phyloP scores from a whole-genome alignment of 2,888 invertebrate genomes.

The Eristalinus sepulchralis region DNA sequence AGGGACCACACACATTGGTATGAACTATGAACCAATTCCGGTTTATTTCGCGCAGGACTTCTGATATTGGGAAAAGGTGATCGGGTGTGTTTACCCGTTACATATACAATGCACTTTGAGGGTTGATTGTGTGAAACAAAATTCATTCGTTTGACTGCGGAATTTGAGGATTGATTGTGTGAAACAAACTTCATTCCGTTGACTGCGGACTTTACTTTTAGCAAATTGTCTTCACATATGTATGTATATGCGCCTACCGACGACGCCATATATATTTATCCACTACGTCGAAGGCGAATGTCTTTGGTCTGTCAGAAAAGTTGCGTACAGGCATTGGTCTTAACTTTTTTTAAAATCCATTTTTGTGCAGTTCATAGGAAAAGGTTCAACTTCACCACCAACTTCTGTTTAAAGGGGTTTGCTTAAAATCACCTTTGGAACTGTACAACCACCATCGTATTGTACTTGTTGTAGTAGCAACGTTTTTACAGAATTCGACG shows the following conservation, averaged over 20 bases:
- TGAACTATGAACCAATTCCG: constrained; percentile 76
- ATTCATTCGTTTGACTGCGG: too few species aligned
- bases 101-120: constrained; percentile 51
- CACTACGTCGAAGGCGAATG: constrained; percentile 9
- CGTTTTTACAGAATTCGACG: constrained; percentile 22
- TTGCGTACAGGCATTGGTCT: constrained; percentile 4
- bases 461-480: constrained; percentile 6
- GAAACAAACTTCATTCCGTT: constrained; percentile 43
- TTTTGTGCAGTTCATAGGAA: neutral
- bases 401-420: neutral
- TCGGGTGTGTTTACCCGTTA: constrained; percentile 73
- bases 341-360: neutral
- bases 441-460: neutral
- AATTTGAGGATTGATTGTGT: too few species aligned
- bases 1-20: constrained; percentile 78
- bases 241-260: constrained; percentile 71
- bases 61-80: neutral
- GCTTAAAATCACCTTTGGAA: constrained; percentile 1
- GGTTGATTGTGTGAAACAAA: neutral
- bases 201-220: constrained; percentile 20
- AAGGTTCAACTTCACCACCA: constrained; percentile 10
- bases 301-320: constrained; percentile 3
- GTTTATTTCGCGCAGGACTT: constrained; percentile 15
- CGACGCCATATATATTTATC: constrained; percentile 70
- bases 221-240: constrained; percentile 55